Evolutionary conservation across 2,888 invertebrate species (phyloP).

Genomic region (Sinelater perroti): DNA sequence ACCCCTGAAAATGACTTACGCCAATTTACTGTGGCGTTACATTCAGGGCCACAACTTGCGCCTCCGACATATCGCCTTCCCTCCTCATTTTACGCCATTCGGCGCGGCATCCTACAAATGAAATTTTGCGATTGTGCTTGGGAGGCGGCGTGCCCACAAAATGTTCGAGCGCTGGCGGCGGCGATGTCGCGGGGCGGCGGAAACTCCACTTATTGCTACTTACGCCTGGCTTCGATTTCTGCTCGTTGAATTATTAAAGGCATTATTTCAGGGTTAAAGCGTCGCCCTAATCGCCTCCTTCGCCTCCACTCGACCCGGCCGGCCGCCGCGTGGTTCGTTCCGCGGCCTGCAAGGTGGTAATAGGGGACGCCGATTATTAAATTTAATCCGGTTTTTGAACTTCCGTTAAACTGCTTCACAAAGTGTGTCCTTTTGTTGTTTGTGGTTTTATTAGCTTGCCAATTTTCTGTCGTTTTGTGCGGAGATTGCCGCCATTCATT

Average conservation of each 20-base stretch:
- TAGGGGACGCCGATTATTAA: slow-evolving; percentile 3
- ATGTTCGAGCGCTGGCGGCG: too few species aligned
- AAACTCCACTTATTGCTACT: slow-evolving; percentile 17
- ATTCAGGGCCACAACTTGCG: too few species aligned
- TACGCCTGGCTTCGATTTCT: slow-evolving; percentile 16
- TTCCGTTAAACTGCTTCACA: slow-evolving; percentile 10
- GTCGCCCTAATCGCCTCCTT: slow-evolving; percentile 12
- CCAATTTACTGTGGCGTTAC: too few species aligned
- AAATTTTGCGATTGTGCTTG: too few species aligned
- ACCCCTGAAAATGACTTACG: too few species aligned
- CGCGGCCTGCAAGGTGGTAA: not conserved
- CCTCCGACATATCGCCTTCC: too few species aligned
- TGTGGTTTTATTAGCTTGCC: slow-evolving; percentile 19
- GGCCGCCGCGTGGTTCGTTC: not conserved
- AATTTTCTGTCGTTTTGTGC: slow-evolving; percentile 13
- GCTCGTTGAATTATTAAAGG: slow-evolving; percentile 14
- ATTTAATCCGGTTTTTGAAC: slow-evolving; percentile 8
- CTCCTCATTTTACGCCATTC: too few species aligned
- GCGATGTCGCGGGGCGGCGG: not conserved
- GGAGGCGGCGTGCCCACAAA: too few species aligned
- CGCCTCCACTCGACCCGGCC: too few species aligned
- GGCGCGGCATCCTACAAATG: too few species aligned
- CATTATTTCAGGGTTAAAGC: slow-evolving; percentile 17
- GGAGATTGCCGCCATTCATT: slow-evolving; percentile 23
- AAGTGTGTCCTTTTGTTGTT: slow-evolving; percentile 20